Evolutionary conservation across 2,888 invertebrate species (phyloP), one percentile per base, ranked within the genome.

Genomic region (Clostera curtula): DNA sequence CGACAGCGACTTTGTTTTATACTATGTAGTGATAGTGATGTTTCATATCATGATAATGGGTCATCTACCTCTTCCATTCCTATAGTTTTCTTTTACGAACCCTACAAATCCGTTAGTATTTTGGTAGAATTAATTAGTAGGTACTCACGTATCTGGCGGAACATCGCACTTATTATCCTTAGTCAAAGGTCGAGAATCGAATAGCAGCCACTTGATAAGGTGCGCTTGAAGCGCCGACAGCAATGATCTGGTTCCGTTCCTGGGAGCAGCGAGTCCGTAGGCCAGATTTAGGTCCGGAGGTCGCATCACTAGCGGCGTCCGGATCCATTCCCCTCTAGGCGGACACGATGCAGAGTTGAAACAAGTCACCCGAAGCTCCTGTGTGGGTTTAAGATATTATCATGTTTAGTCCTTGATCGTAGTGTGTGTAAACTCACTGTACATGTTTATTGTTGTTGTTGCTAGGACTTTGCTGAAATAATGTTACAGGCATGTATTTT

Each of bases 291-390:
- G 87, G 20, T 85, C 85, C 0, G 88, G 76, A 0, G 88, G 77
- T 17, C 89, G 83, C 65, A 90, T 86, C 9, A 85, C 67, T n/a
- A 92, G 73, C 0, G 90, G 87, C 1, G 91, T 90, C 23, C 90
- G 80, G 10, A 89, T 73, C 91, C 91, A 91, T 63, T 91, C 91
- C 0, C 88, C 87, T 8, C 90, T 80, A n/a, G 91, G 88, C 2
- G 90, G 89, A 31, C 89, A 88, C 0, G 88, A 86, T 0, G 90
- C 84, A 1, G 88, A 87, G 2, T 90, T 91, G 51, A 91, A 91
- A 4, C 88, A 85, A 16, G 88, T 66, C 24, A 86, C 69, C 2
- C 91, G 85, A 3, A 91, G 67, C 18, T 87, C 87, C 91, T 91
- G 44, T 1, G n/a, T n/a, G n/a, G n/a, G n/a, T n/a, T n/a, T n/a